Evolutionary conservation across 2,113 vertebrate species (phyloP).

Genomic region (Strix uralensis): DNA sequence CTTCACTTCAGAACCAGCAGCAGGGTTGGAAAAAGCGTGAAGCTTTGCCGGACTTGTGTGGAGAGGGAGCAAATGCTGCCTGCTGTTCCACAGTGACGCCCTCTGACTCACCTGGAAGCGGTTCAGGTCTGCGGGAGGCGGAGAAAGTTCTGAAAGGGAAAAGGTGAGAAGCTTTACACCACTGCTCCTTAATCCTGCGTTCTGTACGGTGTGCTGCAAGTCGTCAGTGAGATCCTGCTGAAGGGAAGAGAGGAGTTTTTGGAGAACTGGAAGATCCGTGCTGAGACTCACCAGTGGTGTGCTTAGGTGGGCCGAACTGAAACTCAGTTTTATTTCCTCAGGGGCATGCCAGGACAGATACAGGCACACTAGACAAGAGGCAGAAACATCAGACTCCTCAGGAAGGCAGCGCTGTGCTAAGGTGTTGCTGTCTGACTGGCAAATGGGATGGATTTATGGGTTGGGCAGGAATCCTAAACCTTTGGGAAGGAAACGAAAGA

Average conservation of each 20-base stretch:
- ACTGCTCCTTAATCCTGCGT: not conserved
- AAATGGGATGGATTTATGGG: not conserved
- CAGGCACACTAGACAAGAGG: no score
- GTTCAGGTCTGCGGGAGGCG: not conserved
- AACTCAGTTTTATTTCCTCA: not conserved
- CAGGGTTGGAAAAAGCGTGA: not conserved
- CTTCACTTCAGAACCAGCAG: not conserved
- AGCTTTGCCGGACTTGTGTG: not conserved
- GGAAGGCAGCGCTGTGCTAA: not conserved
- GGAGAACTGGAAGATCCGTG: not conserved
- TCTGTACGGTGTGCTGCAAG: not conserved
- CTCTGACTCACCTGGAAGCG: not conserved
- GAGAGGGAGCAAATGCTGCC: not conserved
- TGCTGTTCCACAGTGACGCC: not conserved
- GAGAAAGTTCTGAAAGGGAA: not conserved
- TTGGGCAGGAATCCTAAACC: not conserved
- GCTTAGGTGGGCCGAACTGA: not conserved
- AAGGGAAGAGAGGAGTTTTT: not conserved
- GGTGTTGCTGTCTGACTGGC: not conserved
- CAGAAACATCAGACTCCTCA: not conserved
- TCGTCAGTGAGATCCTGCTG: not conserved
- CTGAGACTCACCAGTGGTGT: not conserved
- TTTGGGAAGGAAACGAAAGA: not conserved
- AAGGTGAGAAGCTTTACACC: not conserved
- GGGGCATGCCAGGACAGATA: not conserved